Evolutionary conservation across 2,888 invertebrate species (phyloP), one percentile per base, ranked within the genome.

Genomic region (Patella pellucida): DNA sequence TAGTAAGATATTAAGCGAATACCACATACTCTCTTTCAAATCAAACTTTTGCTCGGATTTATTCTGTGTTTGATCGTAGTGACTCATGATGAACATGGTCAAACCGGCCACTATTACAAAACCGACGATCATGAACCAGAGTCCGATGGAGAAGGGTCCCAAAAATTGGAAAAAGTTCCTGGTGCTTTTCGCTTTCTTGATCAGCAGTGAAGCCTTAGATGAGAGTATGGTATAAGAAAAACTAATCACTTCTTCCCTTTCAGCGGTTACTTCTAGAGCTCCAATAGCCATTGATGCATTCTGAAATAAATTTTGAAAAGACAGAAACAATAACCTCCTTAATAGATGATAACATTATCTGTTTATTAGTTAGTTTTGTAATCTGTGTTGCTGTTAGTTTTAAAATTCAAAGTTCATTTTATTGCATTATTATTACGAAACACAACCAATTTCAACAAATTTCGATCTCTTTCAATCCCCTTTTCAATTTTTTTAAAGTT

Each of bases 21-120:
- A 88, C 88, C 88, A 88, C 72, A 85, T 79, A 73, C 87, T 87
- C 72, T 88, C 88, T 76, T 86, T 86, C 14, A 88, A 77, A 78
- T 88, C 85, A 78, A 88, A 88, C 69, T 80, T 81, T 73, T 85
- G 84, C 56, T 84, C 84, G 5, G 83, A 79, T 7, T 76, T 79
- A 14, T 78, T 73, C 73, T 86, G 86, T 0, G 86, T 87, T 51
- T 83, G 83, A 73, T 88, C 88, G 71, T 84, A 88, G 50, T 81
- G 81, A 62, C 82, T 83, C 87, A 88, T 88, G n/a, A 85, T 76
- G 72, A 78, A 88, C n/a, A 88, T 78, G 1, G 86, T 81, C 1
- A 82, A 62, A 3, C 85, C 86, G 1, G 86, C 87, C 14, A 84
- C 79, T n/a, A 85, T 76, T 74, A 86, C 84, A 74, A 85, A 86